Evolutionary conservation across 1,140 invertebrate species (phyloP).

Genomic region (Trachelipus rathkii): DNA sequence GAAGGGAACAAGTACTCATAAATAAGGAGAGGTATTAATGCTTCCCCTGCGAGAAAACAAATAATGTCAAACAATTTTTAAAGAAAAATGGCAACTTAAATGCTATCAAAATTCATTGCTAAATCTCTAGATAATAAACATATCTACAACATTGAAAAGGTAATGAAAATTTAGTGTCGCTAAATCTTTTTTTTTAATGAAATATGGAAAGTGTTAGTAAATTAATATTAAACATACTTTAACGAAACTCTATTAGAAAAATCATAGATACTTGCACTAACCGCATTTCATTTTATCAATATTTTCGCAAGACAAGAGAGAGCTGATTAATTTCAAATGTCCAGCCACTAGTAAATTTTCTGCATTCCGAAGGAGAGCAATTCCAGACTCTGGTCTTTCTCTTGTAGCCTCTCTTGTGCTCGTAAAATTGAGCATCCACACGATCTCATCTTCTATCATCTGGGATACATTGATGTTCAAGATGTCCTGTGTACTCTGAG

Average conservation of each 20-base stretch:
- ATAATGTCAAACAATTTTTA: too few species aligned
- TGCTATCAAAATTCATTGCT: too few species aligned
- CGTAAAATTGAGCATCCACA: slow-evolving; percentile 56
- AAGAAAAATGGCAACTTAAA: too few species aligned
- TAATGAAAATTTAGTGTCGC: too few species aligned
- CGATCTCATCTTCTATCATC: slow-evolving; percentile 57
- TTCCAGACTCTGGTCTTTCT: slow-evolving; percentile 35
- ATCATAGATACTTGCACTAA: not conserved
- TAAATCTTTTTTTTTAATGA: too few species aligned
- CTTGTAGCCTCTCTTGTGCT: slow-evolving; percentile 31
- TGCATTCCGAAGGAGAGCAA: slow-evolving; percentile 45
- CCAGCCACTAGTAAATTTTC: slow-evolving; percentile 55
- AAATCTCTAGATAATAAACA: too few species aligned
- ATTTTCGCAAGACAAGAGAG: slow-evolving; percentile 55
- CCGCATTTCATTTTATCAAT: slow-evolving; percentile 46
- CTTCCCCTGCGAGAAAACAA: slow-evolving; percentile 47
- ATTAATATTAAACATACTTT: too few species aligned
- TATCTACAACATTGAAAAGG: too few species aligned
- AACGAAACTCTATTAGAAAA: too few species aligned
- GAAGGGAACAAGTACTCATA: slow-evolving; percentile 56
- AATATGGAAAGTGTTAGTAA: too few species aligned
- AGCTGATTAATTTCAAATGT: slow-evolving; percentile 54
- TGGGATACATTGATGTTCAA: slow-evolving; percentile 50
- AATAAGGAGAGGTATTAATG: slow-evolving; percentile 52
- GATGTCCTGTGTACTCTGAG: slow-evolving; percentile 51